These are phyloP conservation scores for Scolanthus callimorphus DNA, from an alignment of 92 coral and sea anemone species.

Conservation along the genomic window DNA sequence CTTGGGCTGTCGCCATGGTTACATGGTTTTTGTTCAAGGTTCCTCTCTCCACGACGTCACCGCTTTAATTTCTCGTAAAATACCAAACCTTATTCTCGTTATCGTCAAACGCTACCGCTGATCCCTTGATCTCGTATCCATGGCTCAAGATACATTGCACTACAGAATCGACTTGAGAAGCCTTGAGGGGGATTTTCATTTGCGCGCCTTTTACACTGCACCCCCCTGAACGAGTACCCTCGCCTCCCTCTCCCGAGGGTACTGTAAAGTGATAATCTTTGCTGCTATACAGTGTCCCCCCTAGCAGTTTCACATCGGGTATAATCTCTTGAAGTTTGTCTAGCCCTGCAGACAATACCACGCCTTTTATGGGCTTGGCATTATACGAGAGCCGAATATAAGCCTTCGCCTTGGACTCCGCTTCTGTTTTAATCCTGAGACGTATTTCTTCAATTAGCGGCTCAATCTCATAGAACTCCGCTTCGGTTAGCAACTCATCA, in stretches of 20 bases:
- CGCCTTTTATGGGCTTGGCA: conserved; percentile 20
- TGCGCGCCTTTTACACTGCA: conserved; percentile 47
- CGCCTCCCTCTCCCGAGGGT: neutral
- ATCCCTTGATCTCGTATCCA: conserved; percentile 54
- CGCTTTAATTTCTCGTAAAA: conserved; percentile 6
- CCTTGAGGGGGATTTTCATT: conserved; percentile 40
- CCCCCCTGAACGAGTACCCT: neutral
- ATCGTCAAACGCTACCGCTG: conserved; percentile 48
- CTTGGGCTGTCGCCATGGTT: neutral
- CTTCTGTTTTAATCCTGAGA: conserved; percentile 10
- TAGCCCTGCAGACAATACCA: conserved; percentile 47
- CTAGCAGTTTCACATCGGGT: conserved; percentile 33
- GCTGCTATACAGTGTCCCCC: conserved; percentile 40
- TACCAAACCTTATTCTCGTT: conserved; percentile 31
- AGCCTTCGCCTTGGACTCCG: conserved; percentile 10
- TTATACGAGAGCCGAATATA: conserved; percentile 42
- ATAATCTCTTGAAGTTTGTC: conserved; percentile 36
- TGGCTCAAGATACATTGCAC: conserved; percentile 41
- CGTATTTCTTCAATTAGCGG: conserved; percentile 40
- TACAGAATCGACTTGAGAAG: conserved; percentile 48
- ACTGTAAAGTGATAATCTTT: conserved; percentile 29
- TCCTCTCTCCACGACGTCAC: no score
- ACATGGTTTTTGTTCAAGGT: no score
- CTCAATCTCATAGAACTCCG: conserved; percentile 39
- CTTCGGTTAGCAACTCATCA: conserved; percentile 54